A percentile compares a stretch with the other conserved stretches of the same genome.
Evolutionary conservation across 2,888 invertebrate genomes (phyloP).

Genomic region (Erebia aethiops): DNA sequence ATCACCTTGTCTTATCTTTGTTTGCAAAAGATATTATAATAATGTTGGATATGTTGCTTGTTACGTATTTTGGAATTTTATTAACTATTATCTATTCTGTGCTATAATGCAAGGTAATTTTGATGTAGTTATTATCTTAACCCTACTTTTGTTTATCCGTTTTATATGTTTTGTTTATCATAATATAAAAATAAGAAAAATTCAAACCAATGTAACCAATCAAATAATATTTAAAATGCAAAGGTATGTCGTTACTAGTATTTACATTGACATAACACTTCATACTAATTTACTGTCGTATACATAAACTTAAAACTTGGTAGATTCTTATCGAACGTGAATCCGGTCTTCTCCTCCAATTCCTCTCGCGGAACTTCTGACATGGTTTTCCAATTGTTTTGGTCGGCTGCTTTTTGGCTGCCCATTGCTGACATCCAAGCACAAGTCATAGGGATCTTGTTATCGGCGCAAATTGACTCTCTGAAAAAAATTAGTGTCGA

Average conservation of each 20-base stretch:
- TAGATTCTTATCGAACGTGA: slow-evolving; percentile 46
- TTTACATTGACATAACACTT: not conserved
- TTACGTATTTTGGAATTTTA: no score
- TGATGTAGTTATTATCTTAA: no score
- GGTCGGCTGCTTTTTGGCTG: slow-evolving; percentile 47
- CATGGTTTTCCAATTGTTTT: slow-evolving; percentile 48
- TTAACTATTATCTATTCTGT: no score
- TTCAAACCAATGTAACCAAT: no score
- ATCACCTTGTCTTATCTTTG: not conserved
- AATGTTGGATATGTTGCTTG: not conserved
- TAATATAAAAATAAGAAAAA: no score
- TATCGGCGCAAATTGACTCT: slow-evolving; percentile 45
- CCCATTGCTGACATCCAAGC: slow-evolving; percentile 50
- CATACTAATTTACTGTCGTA: slow-evolving; percentile 32
- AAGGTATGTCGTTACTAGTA: not conserved
- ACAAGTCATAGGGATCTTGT: slow-evolving; percentile 47
- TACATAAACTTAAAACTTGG: slow-evolving; percentile 48
- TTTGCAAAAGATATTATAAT: no score
- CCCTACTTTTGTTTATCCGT: no score
- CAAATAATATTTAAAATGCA: not conserved
- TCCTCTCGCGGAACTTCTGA: slow-evolving; percentile 45
- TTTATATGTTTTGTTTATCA: no score
- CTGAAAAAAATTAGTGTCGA: not conserved
- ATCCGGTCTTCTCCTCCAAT: slow-evolving; percentile 39
- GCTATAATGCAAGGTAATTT: no score